Evolutionary conservation across 2,113 vertebrate species (phyloP).

Genomic region (Caloenas nicobarica): DNA sequence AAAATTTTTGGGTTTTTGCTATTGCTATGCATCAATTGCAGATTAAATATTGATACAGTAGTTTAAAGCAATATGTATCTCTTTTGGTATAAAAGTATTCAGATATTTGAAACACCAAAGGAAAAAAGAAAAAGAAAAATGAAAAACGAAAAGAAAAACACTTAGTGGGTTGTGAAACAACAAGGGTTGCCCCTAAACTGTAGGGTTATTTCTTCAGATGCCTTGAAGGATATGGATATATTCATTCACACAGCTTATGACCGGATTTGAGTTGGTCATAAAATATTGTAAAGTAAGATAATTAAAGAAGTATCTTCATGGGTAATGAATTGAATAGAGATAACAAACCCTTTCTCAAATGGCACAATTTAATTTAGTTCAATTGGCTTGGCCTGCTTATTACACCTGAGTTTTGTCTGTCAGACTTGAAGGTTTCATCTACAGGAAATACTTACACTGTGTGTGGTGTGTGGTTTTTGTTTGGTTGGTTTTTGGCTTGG

Average conservation of each 20-base stretch:
- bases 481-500: too few species aligned
- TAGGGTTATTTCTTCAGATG: background rate
- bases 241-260: background rate
- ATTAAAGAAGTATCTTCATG: background rate
- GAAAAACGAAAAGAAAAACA: background rate
- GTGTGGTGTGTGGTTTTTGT: too few species aligned
- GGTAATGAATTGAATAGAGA: background rate
- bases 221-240: background rate
- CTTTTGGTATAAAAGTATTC: background rate
- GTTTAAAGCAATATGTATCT: background rate
- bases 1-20: background rate
- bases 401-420: background rate
- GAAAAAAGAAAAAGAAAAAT: background rate
- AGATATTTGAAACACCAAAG: background rate
- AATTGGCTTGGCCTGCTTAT: background rate
- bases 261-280: background rate
- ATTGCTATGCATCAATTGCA: background rate
- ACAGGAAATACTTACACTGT: background rate
- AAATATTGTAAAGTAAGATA: background rate
- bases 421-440: background rate
- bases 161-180: background rate
- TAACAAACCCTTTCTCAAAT: background rate
- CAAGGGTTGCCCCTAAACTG: background rate
- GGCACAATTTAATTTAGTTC: background rate
- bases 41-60: background rate